Evolutionary conservation across 1,140 invertebrate genomes (phyloP).

Genomic region (Macrobrachium rosenbergii): DNA sequence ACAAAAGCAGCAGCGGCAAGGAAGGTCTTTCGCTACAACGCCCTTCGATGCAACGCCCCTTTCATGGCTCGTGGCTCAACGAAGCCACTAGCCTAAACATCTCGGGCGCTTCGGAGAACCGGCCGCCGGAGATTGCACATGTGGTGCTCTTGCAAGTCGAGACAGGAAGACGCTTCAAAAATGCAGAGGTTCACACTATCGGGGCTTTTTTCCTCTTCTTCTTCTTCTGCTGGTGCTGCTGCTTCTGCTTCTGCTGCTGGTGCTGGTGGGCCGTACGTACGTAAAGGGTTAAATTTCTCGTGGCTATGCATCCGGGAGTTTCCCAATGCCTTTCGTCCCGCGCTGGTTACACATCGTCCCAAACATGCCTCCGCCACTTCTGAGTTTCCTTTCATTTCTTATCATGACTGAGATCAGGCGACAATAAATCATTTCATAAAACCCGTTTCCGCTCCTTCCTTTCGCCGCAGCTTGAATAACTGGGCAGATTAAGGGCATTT

Average conservation of each 20-base stretch:
- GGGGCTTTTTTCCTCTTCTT: conserved; percentile 19
- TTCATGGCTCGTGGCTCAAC: not conserved
- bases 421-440: not conserved
- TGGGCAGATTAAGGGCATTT: too few species aligned
- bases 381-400: not conserved
- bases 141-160: not conserved
- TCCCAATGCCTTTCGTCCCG: conserved; percentile 28
- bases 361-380: not conserved
- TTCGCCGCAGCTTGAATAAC: too few species aligned
- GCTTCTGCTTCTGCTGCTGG: too few species aligned
- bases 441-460: too few species aligned
- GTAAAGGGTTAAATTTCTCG: conserved; percentile 55
- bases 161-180: conserved; percentile 14
- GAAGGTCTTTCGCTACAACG: not conserved
- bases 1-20: too few species aligned
- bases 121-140: not conserved
- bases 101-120: not conserved
- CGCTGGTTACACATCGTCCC: not conserved
- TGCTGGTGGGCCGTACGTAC: conserved; percentile 18
- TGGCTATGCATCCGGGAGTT: conserved; percentile 36
- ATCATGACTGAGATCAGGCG: not conserved
- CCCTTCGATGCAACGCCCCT: conserved; percentile 20
- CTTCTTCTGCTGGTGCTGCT: too few species aligned
- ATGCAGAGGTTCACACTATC: conserved; percentile 36
- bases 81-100: too few species aligned